These are phyloP conservation scores for Enteromius mattozi DNA, from an alignment of 2,797 vertebrate species.

Conservation along the genomic window DNA sequence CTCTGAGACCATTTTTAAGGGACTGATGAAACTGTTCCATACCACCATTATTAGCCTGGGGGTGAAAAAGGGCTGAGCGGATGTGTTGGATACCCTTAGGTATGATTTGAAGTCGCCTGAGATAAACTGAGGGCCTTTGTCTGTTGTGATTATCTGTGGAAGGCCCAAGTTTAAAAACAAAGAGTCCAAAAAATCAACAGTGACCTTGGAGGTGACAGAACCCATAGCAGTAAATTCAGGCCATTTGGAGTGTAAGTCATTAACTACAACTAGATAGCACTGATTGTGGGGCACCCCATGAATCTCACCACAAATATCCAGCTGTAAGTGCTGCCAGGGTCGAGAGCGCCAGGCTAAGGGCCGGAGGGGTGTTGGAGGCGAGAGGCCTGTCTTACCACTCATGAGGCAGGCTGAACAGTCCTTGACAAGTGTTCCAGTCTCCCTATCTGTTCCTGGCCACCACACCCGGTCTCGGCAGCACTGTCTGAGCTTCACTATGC, in stretches of 20 bases:
- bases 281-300: slow-evolving; percentile 9
- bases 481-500: slow-evolving; percentile 24
- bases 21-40: slow-evolving; percentile 18
- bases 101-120: too few relatives aligned
- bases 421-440: neutral
- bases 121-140: too few relatives aligned
- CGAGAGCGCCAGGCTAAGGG: neutral
- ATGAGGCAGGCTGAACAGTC: neutral
- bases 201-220: too few relatives aligned
- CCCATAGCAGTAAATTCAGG: neutral
- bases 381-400: neutral
- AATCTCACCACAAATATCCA: slow-evolving; percentile 19
- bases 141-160: too few relatives aligned
- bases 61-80: slow-evolving; percentile 6
- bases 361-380: neutral
- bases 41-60: slow-evolving; percentile 19
- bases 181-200: too few relatives aligned
- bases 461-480: neutral
- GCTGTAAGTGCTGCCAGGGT: slow-evolving; percentile 35
- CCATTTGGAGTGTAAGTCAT: slow-evolving; percentile 42
- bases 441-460: neutral
- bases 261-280: neutral
- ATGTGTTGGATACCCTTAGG: slow-evolving; percentile 19
- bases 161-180: too few relatives aligned
- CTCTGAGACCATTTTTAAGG: slow-evolving; percentile 40